A percentile compares a stretch with the other conserved stretches of the same genome.
Conservation (phyloP, 2,888 invertebrate genomes). For the Celastrina argiolus region DNA sequence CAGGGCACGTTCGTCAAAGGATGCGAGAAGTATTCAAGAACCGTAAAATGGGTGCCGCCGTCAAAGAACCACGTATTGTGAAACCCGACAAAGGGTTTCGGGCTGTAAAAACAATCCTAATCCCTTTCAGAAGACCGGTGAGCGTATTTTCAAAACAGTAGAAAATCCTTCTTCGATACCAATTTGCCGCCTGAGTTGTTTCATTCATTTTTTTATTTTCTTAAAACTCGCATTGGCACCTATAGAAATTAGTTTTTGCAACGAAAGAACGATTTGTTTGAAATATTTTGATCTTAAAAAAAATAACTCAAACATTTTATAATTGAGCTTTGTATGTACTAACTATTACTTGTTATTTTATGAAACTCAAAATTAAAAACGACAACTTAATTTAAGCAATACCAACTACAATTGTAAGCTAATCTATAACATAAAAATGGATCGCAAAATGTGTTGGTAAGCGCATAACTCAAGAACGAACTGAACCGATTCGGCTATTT, state of each 20-base stretch:
- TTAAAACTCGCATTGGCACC: slow-evolving; percentile 41
- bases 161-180: slow-evolving; percentile 72
- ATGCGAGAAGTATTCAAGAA: slow-evolving; percentile 51
- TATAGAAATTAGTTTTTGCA: slow-evolving; percentile 25
- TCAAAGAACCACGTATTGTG: slow-evolving; percentile 47
- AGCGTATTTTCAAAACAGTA: slow-evolving; percentile 73
- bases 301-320: not conserved
- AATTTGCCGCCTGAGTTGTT: slow-evolving; percentile 71
- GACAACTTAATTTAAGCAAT: too few species aligned
- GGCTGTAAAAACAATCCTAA: slow-evolving; percentile 76
- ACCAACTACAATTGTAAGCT: too few species aligned
- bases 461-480: too few species aligned
- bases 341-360: too few species aligned
- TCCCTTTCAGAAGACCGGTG: slow-evolving; percentile 67
- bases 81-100: slow-evolving; percentile 70
- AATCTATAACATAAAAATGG: too few species aligned
- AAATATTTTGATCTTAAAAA: not conserved
- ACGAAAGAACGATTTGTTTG: not conserved
- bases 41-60: slow-evolving; percentile 56
- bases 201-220: slow-evolving; percentile 50
- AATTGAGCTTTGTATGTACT: too few species aligned
- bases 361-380: too few species aligned
- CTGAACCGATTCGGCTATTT: too few species aligned
- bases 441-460: too few species aligned
- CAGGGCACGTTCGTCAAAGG: slow-evolving; percentile 64